These are phyloP conservation scores for Acanthacorydalis orientalis DNA, from an alignment of 2,888 invertebrate species.

Conservation along the genomic window DNA sequence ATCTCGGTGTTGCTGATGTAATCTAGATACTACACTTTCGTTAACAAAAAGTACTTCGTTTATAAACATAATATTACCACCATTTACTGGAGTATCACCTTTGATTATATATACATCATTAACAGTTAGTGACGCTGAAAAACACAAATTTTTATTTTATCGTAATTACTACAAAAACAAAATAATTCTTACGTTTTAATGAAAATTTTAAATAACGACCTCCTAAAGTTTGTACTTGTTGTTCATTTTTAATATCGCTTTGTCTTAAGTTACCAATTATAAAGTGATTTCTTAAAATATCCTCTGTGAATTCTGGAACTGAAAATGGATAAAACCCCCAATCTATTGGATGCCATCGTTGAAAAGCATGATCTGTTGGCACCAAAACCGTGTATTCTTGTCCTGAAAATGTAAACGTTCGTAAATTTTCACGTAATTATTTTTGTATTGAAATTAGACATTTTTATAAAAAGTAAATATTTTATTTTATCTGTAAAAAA, in stretches of 20 bases:
- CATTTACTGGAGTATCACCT: slow-evolving; percentile 38
- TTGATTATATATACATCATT: slow-evolving; percentile 41
- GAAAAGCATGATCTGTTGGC: slow-evolving; percentile 46
- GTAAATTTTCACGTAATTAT: slow-evolving; percentile 7
- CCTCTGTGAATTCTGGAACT: slow-evolving; percentile 45
- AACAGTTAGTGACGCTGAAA: slow-evolving; percentile 32
- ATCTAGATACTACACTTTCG: slow-evolving; percentile 39
- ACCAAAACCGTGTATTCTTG: slow-evolving; percentile 43
- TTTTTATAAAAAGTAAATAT: background rate
- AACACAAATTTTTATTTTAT: slow-evolving; percentile 6
- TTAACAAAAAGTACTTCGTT: slow-evolving; percentile 44
- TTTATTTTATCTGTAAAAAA: too few species aligned
- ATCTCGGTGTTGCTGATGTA: slow-evolving; percentile 44
- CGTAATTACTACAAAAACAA: slow-evolving; percentile 1
- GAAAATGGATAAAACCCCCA: slow-evolving; percentile 54
- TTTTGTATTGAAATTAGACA: slow-evolving; percentile 13
- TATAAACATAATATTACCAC: slow-evolving; percentile 44
- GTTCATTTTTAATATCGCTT: slow-evolving; percentile 35
- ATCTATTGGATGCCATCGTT: slow-evolving; percentile 50
- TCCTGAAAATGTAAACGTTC: slow-evolving; percentile 17
- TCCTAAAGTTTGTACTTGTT: slow-evolving; percentile 36
- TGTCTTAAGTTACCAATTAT: slow-evolving; percentile 37
- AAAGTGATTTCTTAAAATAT: slow-evolving; percentile 41
- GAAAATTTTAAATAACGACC: slow-evolving; percentile 37
- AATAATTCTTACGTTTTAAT: slow-evolving; percentile 37